These are phyloP conservation scores for Cotesia chilonis DNA, from an alignment of 1,140 invertebrate genomes.

Conservation along the genomic window DNA sequence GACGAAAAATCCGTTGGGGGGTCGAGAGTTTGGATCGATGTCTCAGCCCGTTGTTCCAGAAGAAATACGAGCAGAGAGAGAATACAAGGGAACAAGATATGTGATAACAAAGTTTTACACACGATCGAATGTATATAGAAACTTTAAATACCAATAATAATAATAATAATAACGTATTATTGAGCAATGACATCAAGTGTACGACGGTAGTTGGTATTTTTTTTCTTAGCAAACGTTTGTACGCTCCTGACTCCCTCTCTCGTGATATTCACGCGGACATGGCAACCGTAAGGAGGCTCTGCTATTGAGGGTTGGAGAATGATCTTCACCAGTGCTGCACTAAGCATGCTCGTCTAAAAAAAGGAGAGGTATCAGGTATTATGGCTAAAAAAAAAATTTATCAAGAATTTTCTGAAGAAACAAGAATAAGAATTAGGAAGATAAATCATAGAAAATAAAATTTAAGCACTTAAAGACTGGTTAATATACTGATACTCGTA, in stretches of 20 bases:
- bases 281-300: conserved; percentile 1
- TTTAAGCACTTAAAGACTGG: no score
- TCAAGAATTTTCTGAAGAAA: no score
- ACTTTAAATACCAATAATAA: no score
- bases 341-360: neutral
- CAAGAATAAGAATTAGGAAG: no score
- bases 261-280: conserved; percentile 13
- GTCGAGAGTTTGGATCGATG: conserved; percentile 12
- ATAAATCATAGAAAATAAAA: no score
- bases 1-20: no score
- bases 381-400: neutral
- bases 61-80: neutral
- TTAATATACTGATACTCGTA: no score
- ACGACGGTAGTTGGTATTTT: no score
- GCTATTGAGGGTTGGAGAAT: no score
- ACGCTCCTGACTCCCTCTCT: conserved; percentile 1
- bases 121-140: neutral
- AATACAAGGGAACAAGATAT: neutral
- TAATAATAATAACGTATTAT: no score
- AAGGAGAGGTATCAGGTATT: neutral
- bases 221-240: neutral
- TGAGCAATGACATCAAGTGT: no score
- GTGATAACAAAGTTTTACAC: neutral
- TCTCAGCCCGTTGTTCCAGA: neutral
- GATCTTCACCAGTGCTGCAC: neutral